phyloP scores from a whole-genome alignment of 2,888 invertebrate species.

The Cosmopolites sordidus region DNA sequence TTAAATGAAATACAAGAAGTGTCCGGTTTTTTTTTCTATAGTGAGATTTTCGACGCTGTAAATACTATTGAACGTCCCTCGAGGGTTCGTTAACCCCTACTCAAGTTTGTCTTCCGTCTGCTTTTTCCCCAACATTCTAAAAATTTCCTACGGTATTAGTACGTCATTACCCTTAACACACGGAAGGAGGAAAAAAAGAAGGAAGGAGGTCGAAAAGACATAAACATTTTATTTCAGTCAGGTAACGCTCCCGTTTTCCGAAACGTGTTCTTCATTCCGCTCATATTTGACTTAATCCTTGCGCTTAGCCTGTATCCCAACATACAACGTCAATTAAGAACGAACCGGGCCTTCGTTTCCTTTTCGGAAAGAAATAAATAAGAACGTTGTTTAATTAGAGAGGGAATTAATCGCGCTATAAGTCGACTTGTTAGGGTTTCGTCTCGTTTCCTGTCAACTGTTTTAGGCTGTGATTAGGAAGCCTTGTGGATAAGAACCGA shows the following conservation, averaged over 20 bases:
- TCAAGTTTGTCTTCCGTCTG: not conserved
- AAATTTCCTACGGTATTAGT: not conserved
- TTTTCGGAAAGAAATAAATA: not conserved
- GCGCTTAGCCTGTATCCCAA: not conserved
- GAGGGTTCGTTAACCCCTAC: not conserved
- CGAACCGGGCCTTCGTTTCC: not conserved
- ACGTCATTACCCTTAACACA: not conserved
- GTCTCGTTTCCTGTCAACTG: not conserved
- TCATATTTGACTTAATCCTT: not conserved
- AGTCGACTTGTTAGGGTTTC: not conserved
- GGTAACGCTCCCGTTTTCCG: not conserved
- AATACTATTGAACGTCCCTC: too few relatives aligned
- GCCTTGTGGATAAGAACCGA: too few relatives aligned
- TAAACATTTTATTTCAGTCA: not conserved
- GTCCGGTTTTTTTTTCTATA: too few relatives aligned
- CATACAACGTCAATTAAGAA: not conserved
- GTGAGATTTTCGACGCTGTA: too few relatives aligned
- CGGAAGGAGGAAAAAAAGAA: too few relatives aligned
- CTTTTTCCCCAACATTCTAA: not conserved
- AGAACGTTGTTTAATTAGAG: not conserved
- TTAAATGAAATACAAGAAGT: too few relatives aligned
- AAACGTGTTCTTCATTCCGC: not conserved
- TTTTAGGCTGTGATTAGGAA: not conserved
- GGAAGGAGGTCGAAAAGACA: not conserved
- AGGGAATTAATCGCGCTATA: not conserved